These are phyloP conservation scores for Cyprinodon brontotheroides DNA, from an alignment of 2,113 vertebrate genomes.

Conservation along the genomic window DNA sequence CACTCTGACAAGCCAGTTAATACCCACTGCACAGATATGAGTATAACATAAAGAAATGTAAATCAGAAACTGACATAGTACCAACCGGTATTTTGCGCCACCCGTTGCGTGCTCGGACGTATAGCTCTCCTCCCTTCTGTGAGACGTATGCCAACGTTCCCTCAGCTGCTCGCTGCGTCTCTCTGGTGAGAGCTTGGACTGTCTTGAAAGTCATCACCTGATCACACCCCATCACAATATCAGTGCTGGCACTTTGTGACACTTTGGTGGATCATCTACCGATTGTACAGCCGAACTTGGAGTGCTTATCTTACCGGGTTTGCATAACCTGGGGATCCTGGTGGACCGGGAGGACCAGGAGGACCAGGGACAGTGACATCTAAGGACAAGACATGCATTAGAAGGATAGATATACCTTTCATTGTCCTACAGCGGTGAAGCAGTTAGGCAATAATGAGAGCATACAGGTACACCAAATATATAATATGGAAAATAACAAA, in stretches of 20 bases:
- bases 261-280: not conserved
- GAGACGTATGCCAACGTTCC: slow-evolving; percentile 87
- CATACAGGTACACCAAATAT: too few relatives aligned
- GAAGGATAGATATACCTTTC: too few relatives aligned
- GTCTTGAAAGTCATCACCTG: slow-evolving; percentile 84
- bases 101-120: slow-evolving; percentile 83
- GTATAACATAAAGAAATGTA: not conserved
- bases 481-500: too few relatives aligned
- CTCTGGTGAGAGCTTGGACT: slow-evolving; percentile 80
- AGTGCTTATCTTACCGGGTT: slow-evolving; percentile 80
- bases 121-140: slow-evolving; percentile 87
- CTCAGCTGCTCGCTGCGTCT: slow-evolving; percentile 80
- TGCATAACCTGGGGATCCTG: slow-evolving; percentile 81
- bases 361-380: slow-evolving; percentile 84
- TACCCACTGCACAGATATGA: too few relatives aligned
- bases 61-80: not conserved
- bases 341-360: slow-evolving; percentile 88
- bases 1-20: not conserved
- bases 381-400: slow-evolving; percentile 51
- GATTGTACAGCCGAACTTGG: not conserved
- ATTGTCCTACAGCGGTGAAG: too few relatives aligned
- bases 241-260: not conserved
- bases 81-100: slow-evolving; percentile 90
- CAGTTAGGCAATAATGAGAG: too few relatives aligned
- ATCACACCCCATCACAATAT: slow-evolving; percentile 17